Evolutionary conservation across 2,888 invertebrate genomes (phyloP), one percentile per base, ranked within the genome.

Genomic region (Abrostola triplasia): DNA sequence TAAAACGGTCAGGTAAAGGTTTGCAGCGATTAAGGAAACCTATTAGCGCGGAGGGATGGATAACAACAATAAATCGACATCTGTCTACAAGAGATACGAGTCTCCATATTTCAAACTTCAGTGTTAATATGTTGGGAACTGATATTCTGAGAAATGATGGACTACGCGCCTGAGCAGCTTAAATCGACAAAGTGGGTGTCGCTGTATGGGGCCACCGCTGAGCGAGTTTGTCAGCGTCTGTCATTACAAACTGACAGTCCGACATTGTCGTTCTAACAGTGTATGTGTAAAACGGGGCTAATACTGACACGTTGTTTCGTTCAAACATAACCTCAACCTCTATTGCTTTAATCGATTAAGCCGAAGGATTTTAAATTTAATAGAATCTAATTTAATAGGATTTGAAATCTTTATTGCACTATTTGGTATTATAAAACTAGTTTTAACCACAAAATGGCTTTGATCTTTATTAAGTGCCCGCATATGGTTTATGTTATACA

Each of bases 181-280:
- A 71, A 73, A 72, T 67, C 84, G 84, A 80, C 75, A 66, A 73
- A 64, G 70, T 77, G 68, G 68, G 65, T 70, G 66, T 67, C 61
- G 48, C 24, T 80, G 83, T 82, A 80, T 73, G 74, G 77, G 73
- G 77, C 87, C 78, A 84, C 88, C 87, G 66, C 80, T 74, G 82
- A 69, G 87, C 76, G 49, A 84, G 86, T 90, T 89, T 86, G 84
- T 85, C 84, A 76, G 69, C 84, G 83, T 24, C 24, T 4, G 24
- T 90, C 89, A 89, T 86, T 86, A 88, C 79, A 84, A 88, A 85
- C 84, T 86, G 80, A 85, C 82, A 24, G 24, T 76, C 79, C 59
- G 62, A 70, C 62, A 69, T 61, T 73, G 74, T 62, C 70, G 70
- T 61, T 57, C 65, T 84, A 84, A 41, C 11, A 44, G 6, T 24